A percentile compares a stretch with the other conserved stretches of the same genome.
phyloP scores from a whole-genome alignment of 2,113 vertebrate genomes.

The Anarhynchus alexandrinus region DNA sequence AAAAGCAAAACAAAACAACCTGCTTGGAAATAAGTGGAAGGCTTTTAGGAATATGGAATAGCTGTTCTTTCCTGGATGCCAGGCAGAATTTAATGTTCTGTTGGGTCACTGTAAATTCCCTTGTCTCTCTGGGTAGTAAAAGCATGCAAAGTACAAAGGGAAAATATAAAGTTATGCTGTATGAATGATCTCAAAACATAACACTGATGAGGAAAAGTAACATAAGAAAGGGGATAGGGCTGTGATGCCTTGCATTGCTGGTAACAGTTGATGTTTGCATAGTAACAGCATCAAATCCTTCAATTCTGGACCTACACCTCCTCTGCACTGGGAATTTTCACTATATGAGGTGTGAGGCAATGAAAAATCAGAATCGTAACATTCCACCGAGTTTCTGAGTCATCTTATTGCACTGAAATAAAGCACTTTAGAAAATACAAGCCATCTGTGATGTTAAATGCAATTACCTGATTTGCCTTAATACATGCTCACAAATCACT shows the following conservation, averaged over 20 bases:
- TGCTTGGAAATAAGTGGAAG: background rate
- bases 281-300: background rate
- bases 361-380: conserved; percentile 23
- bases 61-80: background rate
- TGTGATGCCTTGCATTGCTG: background rate
- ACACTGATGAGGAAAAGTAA: background rate
- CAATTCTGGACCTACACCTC: background rate
- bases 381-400: conserved; percentile 36
- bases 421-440: conserved; percentile 49
- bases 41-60: background rate
- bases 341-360: background rate
- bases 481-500: conserved; percentile 43
- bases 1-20: conserved; percentile 16
- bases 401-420: conserved; percentile 32
- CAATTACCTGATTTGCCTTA: conserved; percentile 44
- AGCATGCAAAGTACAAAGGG: background rate
- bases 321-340: background rate
- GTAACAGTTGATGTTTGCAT: background rate
- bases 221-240: background rate
- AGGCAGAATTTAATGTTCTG: background rate
- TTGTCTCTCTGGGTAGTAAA: background rate
- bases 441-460: conserved; percentile 43
- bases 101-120: background rate
- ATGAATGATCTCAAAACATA: background rate
- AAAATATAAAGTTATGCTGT: background rate